Evolutionary conservation across 2,113 vertebrate species (phyloP).

Genomic region (Marmota flaviventris): DNA sequence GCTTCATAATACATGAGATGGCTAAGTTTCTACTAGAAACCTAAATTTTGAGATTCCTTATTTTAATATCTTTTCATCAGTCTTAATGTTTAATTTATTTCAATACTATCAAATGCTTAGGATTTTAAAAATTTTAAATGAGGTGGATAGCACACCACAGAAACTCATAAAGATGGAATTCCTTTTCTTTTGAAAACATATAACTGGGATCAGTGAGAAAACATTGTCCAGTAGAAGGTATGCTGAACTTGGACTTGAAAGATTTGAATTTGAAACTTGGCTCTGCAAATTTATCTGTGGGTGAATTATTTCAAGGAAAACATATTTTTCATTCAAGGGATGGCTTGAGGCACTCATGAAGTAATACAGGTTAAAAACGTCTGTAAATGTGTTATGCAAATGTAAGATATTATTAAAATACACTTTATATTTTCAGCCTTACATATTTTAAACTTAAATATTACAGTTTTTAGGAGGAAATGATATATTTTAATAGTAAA

Average conservation of each 20-base stretch:
- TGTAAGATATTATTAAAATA: background rate
- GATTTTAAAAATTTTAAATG: background rate
- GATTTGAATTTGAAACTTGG: background rate
- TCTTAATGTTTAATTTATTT: background rate
- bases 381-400: slow-evolving; percentile 7
- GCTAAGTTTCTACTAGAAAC: background rate
- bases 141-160: background rate
- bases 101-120: background rate
- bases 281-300: background rate
- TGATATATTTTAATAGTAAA: slow-evolving; percentile 29
- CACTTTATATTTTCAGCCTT: background rate
- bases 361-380: background rate
- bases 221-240: background rate
- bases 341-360: background rate
- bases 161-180: background rate
- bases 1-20: background rate
- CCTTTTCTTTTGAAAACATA: background rate
- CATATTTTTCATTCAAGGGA: background rate
- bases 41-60: background rate
- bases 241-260: background rate
- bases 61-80: background rate
- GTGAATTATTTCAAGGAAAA: background rate
- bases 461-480: background rate
- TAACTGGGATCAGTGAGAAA: background rate
- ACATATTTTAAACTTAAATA: background rate